Conservation (phyloP, 1,140 invertebrate genomes). For the Polyergus mexicanus region DNA sequence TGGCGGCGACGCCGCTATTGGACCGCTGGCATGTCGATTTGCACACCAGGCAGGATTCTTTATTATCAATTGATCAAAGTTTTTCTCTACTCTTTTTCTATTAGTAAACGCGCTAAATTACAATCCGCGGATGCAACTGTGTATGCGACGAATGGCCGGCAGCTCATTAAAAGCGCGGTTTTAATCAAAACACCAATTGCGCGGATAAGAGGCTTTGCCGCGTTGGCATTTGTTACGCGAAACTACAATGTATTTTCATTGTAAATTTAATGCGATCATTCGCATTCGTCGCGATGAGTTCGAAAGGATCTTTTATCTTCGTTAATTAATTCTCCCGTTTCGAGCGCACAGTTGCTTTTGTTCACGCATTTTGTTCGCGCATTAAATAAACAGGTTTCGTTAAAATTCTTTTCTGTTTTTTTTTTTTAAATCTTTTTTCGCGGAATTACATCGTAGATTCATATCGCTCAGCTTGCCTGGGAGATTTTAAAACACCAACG, state of each 20-base stretch:
- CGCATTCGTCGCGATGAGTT: neutral
- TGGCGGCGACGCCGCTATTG: neutral
- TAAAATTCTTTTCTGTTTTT: neutral
- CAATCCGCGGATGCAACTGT: neutral
- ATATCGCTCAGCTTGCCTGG: neutral
- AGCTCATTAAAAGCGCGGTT: slow-evolving; percentile 45
- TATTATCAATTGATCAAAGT: slow-evolving; percentile 54
- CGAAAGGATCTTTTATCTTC: neutral
- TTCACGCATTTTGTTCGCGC: too few relatives aligned
- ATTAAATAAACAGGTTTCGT: slow-evolving; percentile 19
- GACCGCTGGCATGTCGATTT: slow-evolving; percentile 28
- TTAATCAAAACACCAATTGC: slow-evolving; percentile 46
- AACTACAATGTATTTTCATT: slow-evolving; percentile 37
- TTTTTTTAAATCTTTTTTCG: neutral
- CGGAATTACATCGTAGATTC: neutral
- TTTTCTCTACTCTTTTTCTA: too few relatives aligned
- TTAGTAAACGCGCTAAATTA: slow-evolving; percentile 18
- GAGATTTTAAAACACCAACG: neutral
- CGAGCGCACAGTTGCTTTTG: slow-evolving; percentile 8
- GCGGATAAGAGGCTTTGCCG: slow-evolving; percentile 50
- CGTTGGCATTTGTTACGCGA: slow-evolving; percentile 48
- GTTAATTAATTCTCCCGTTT: slow-evolving; percentile 4
- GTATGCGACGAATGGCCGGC: neutral
- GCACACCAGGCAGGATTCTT: slow-evolving; percentile 44
- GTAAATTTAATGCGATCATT: slow-evolving; percentile 42